Percentiles rank a stretch among this genome's conserved stretches.
These are phyloP conservation scores for Bubo scandiacus DNA, from an alignment of 2,113 vertebrate genomes.

Conservation along the genomic window DNA sequence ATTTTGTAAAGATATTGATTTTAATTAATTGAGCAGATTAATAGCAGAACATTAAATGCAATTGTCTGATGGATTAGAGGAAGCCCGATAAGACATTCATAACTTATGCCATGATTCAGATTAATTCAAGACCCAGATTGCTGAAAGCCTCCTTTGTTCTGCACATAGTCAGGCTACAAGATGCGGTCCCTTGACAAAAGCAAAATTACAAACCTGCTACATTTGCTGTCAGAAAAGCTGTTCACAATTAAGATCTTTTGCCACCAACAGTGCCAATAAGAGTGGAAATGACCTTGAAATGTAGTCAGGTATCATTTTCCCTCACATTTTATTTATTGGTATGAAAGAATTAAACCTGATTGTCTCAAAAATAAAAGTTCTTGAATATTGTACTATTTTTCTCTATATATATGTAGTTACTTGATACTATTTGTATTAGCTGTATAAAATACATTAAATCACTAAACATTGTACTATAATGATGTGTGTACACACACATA, in stretches of 20 bases:
- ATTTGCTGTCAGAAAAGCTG: not conserved
- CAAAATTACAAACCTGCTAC: not conserved
- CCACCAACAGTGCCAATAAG: not conserved
- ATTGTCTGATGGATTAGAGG: not conserved
- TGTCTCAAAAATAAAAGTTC: not conserved
- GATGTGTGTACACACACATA: not conserved
- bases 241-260: not conserved
- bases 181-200: not conserved
- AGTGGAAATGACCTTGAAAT: not conserved
- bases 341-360: not conserved
- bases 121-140: not conserved
- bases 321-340: not conserved
- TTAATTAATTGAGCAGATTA: not conserved
- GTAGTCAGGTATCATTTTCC: not conserved
- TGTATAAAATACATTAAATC: not conserved
- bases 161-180: not conserved
- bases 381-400: not conserved
- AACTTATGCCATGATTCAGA: not conserved
- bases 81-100: not conserved
- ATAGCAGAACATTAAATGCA: not conserved
- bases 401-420: not conserved
- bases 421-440: not conserved
- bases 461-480: not conserved
- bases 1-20: not conserved
- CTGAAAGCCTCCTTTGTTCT: not conserved